Conservation (phyloP, 2,113 vertebrate species). For the Cololabis saira region DNA sequence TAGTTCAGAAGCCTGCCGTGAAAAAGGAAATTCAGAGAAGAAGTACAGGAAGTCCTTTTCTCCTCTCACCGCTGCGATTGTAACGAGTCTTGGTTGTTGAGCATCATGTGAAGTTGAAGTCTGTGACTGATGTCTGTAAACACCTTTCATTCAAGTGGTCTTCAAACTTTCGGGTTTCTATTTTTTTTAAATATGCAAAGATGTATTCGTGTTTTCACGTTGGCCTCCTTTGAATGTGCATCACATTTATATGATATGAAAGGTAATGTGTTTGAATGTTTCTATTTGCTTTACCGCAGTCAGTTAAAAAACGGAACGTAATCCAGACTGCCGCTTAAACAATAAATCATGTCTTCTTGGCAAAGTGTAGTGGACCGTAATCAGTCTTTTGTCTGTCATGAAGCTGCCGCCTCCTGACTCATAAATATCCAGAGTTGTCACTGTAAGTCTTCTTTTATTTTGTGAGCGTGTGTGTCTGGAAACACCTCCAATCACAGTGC, state of each 20-base stretch:
- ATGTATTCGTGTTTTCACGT: too few species aligned
- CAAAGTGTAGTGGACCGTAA: not conserved
- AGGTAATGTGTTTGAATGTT: conserved; percentile 2
- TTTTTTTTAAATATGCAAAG: not conserved
- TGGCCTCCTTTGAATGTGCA: not conserved
- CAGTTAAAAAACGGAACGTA: conserved; percentile 30
- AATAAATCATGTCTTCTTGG: conserved; percentile 18
- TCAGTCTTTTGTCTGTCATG: conserved; percentile 23
- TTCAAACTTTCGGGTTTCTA: too few species aligned
- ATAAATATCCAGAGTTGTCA: not conserved
- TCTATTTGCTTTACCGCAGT: not conserved
- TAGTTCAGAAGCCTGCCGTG: too few species aligned
- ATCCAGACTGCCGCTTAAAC: not conserved
- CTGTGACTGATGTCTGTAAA: too few species aligned
- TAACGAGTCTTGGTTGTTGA: too few species aligned
- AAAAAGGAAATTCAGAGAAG: too few species aligned
- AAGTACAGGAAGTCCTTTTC: too few species aligned
- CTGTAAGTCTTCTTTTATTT: too few species aligned
- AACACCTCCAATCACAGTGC: not conserved
- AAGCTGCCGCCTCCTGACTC: conserved; percentile 17
- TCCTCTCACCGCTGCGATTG: too few species aligned
- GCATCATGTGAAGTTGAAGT: too few species aligned
- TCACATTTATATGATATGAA: conserved; percentile 4
- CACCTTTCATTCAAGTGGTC: too few species aligned
- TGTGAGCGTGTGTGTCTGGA: not conserved